Conservation (phyloP, 1,140 invertebrate species). For the Dryas iulia region DNA sequence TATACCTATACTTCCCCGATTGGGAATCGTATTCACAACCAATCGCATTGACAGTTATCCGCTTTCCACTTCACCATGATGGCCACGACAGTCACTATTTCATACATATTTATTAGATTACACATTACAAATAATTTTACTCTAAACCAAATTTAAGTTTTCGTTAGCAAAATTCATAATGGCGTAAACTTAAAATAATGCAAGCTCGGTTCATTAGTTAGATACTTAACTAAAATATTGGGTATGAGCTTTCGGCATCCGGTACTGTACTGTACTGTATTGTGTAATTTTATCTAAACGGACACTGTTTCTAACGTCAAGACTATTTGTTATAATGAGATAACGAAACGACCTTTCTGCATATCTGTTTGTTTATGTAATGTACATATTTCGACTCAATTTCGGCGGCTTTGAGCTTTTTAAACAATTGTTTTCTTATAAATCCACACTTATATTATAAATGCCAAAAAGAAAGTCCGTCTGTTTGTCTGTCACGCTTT, state of each 20-base stretch:
- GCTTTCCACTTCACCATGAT: no score
- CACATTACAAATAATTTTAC: no score
- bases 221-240: not conserved
- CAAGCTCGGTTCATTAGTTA: not conserved
- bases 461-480: no score
- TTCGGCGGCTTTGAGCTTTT: not conserved
- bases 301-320: not conserved
- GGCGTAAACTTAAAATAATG: not conserved
- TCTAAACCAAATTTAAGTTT: not conserved
- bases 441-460: no score
- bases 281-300: slow-evolving; percentile 2
- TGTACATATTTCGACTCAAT: not conserved
- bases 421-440: not conserved
- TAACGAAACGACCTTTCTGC: not conserved
- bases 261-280: not conserved
- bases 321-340: not conserved
- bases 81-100: no score
- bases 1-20: no score
- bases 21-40: no score
- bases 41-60: no score
- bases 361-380: not conserved
- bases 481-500: no score
- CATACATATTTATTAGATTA: no score
- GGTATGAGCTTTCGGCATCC: not conserved
- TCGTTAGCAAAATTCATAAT: not conserved